These are phyloP conservation scores for Phthorimaea operculella DNA, from an alignment of 1,140 invertebrate genomes.

Conservation along the genomic window DNA sequence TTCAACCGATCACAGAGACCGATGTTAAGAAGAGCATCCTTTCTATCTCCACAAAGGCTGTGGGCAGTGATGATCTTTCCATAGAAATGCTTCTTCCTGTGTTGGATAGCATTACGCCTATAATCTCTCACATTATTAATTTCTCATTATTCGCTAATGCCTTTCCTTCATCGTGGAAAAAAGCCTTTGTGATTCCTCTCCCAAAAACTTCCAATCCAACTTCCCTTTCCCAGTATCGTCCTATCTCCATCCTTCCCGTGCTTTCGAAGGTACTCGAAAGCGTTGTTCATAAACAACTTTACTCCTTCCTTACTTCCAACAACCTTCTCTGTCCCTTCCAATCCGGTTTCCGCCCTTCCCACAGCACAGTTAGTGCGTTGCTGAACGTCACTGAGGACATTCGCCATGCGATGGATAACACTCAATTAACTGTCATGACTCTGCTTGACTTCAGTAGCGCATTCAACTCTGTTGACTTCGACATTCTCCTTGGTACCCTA, in stretches of 20 bases:
- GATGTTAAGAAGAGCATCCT: background rate
- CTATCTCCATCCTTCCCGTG: conserved; percentile 3
- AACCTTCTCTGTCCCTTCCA: background rate
- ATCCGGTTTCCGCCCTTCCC: background rate
- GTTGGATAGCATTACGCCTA: background rate
- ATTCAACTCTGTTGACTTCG: conserved; percentile 5
- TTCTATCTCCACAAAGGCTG: background rate
- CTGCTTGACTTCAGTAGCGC: conserved; percentile 4
- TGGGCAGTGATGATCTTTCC: background rate
- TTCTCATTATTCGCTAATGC: background rate
- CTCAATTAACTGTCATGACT: background rate
- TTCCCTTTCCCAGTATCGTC: conserved; percentile 5
- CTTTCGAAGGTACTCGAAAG: conserved; percentile 2
- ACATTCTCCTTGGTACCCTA: conserved; percentile 1
- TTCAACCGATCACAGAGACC: background rate
- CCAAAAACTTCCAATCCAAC: background rate
- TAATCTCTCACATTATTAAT: conserved; percentile 1
- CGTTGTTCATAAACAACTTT: conserved; percentile 3
- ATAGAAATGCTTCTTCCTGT: background rate
- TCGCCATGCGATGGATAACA: conserved; percentile 4
- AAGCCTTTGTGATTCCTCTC: background rate
- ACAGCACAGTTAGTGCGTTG: conserved; percentile 3
- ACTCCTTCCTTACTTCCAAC: background rate
- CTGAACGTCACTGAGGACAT: background rate
- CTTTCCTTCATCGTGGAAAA: background rate